phyloP scores from a whole-genome alignment of 2,113 vertebrate species.

The Dicerorhinus sumatrensis region DNA sequence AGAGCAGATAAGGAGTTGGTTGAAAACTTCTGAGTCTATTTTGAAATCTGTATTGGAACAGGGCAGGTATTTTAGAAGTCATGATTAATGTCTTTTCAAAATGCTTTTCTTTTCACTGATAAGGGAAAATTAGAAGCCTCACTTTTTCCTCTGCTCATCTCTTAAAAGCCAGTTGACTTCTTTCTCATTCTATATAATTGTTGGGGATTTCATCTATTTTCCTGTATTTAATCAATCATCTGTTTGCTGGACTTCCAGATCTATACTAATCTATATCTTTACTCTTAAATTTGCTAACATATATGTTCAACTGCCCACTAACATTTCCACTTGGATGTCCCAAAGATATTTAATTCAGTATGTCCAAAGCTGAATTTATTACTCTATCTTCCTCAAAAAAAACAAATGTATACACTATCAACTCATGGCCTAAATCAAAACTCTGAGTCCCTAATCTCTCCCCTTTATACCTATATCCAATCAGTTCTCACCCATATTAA shows the following conservation, averaged over 20 bases:
- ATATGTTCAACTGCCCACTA: neutral
- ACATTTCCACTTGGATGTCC: neutral
- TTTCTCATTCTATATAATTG: neutral
- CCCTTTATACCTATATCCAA: neutral
- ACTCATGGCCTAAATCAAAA: neutral
- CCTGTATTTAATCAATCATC: neutral
- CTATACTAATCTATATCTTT: neutral
- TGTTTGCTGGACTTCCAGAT: neutral
- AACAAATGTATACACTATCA: neutral
- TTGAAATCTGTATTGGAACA: neutral
- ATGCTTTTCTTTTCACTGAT: neutral
- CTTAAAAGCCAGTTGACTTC: conserved; percentile 32
- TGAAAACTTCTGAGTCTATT: neutral
- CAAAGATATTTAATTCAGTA: neutral
- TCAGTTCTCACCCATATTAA: neutral
- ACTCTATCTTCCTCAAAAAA: neutral
- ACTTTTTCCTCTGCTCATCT: neutral
- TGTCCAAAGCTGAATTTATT: neutral
- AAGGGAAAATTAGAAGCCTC: neutral
- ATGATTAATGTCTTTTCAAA: neutral
- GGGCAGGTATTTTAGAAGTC: neutral
- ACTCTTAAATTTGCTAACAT: neutral
- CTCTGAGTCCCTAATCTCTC: neutral
- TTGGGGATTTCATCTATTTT: neutral
- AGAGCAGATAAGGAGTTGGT: neutral